Conservation (phyloP, 2,113 vertebrate genomes). For the Vireo altiloquus region DNA sequence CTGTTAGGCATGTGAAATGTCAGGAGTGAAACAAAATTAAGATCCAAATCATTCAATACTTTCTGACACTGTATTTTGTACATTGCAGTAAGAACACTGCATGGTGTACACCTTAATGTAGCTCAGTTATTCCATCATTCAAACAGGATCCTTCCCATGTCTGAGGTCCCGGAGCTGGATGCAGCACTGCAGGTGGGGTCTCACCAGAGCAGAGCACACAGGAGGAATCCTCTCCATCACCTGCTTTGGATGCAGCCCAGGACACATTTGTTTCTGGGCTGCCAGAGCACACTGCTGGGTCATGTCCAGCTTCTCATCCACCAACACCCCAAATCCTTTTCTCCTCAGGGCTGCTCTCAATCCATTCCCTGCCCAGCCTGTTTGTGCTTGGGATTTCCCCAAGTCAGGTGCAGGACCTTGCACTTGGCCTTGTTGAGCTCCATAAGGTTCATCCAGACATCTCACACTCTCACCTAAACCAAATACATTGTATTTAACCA, state of each 20-base stretch:
- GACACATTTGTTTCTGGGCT: neutral
- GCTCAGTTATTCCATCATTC: neutral
- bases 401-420: neutral
- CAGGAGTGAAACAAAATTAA: neutral
- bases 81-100: fast-evolving
- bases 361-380: neutral
- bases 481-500: neutral
- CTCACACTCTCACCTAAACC: neutral
- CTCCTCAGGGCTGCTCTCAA: neutral
- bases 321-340: neutral
- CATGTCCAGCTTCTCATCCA: neutral
- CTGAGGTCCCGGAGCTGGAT: neutral
- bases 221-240: neutral
- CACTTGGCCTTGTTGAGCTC: neutral
- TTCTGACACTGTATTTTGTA: neutral
- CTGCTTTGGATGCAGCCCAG: neutral
- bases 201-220: neutral
- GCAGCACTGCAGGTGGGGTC: neutral
- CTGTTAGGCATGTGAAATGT: fast-evolving
- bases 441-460: neutral
- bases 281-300: neutral
- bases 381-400: neutral
- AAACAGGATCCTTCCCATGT: neutral
- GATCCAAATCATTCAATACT: neutral
- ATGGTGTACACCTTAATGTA: fast-evolving